phyloP scores from a whole-genome alignment of 2,797 vertebrate genomes.

The Mallotus villosus region DNA sequence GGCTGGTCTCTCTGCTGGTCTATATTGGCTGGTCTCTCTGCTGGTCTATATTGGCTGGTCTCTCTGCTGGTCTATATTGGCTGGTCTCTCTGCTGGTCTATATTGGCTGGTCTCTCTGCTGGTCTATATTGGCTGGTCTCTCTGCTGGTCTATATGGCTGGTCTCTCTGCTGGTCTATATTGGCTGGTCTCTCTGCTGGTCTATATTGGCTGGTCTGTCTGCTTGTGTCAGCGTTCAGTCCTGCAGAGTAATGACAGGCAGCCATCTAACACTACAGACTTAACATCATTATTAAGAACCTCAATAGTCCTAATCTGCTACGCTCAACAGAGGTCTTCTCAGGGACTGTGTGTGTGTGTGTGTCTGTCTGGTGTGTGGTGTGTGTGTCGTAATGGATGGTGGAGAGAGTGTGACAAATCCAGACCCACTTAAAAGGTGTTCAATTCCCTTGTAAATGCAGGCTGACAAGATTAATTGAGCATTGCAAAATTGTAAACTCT shows the following conservation, averaged over 20 bases:
- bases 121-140: too few relatives aligned
- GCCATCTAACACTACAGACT: not conserved
- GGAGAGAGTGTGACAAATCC: conserved; percentile 64
- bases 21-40: too few relatives aligned
- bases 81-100: too few relatives aligned
- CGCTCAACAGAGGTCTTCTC: conserved; percentile 48
- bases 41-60: too few relatives aligned
- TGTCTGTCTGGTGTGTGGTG: too few relatives aligned
- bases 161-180: too few relatives aligned
- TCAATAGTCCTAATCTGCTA: conserved; percentile 55
- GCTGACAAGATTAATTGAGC: conserved; percentile 87
- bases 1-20: too few relatives aligned
- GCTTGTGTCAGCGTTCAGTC: not conserved
- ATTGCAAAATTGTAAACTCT: conserved; percentile 77
- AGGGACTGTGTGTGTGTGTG: conserved; percentile 49
- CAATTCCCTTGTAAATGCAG: conserved; percentile 75
- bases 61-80: too few relatives aligned
- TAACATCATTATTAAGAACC: not conserved
- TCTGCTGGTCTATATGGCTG: too few relatives aligned
- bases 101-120: too few relatives aligned
- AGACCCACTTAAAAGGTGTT: conserved; percentile 67
- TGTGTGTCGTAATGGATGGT: conserved; percentile 58
- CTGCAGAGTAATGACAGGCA: conserved; percentile 25
- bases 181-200: too few relatives aligned
- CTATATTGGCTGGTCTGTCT: conserved; percentile 48